Evolutionary conservation across 2,888 invertebrate species (phyloP).

Genomic region (Epinotia ramella): DNA sequence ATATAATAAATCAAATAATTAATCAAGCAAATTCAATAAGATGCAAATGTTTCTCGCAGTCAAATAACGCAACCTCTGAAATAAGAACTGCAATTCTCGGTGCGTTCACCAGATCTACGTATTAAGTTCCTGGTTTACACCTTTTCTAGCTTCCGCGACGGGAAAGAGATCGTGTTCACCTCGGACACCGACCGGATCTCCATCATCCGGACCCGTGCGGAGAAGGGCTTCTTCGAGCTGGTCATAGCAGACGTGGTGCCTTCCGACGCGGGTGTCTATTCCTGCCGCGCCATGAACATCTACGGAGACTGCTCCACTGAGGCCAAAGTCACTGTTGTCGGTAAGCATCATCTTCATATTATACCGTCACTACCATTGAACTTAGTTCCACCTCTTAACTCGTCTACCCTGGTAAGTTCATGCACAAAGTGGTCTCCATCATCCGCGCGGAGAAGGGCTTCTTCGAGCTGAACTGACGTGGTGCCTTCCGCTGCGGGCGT

Average conservation of each 20-base stretch:
- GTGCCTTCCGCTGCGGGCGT: conserved; percentile 90
- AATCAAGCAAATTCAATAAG: too few relatives aligned
- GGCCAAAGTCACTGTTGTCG: conserved; percentile 91
- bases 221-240: conserved; percentile 94
- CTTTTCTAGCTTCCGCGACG: conserved; percentile 92
- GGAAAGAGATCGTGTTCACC: conserved; percentile 88
- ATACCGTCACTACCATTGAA: neutral
- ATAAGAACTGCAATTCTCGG: too few relatives aligned
- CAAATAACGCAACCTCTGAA: too few relatives aligned
- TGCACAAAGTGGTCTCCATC: conserved; percentile 79
- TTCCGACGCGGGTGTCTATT: conserved; percentile 93
- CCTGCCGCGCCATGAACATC: conserved; percentile 93
- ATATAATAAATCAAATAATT: too few relatives aligned
- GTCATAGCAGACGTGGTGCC: conserved; percentile 92
- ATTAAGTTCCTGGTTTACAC: neutral
- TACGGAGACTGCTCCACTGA: conserved; percentile 91
- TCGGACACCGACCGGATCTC: conserved; percentile 89
- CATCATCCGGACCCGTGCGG: conserved; percentile 90
- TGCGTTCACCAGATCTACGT: too few relatives aligned
- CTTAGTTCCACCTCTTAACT: too few relatives aligned
- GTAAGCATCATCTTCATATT: conserved; percentile 72
- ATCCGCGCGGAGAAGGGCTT: conserved; percentile 92
- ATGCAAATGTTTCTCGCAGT: too few relatives aligned
- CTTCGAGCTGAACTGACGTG: conserved; percentile 93
- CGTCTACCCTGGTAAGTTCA: too few relatives aligned